These are phyloP conservation scores for Drosophila neonasuta DNA, from an alignment of 2,888 invertebrate species.

Conservation along the genomic window DNA sequence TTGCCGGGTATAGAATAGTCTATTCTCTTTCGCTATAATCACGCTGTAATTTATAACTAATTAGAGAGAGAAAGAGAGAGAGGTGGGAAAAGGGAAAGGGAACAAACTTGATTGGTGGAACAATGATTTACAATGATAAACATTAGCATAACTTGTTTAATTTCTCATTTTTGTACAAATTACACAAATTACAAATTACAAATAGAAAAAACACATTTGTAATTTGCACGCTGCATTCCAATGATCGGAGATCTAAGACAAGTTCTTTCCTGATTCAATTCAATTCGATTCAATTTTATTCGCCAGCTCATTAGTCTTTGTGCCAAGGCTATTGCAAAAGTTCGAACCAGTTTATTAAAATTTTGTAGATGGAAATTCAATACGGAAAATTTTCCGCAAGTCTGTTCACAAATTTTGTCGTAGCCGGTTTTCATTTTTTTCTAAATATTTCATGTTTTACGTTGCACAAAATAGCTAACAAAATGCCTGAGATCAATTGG, in stretches of 20 bases:
- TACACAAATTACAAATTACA: constrained; percentile 7
- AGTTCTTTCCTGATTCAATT: constrained; percentile 21
- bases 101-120: neutral
- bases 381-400: constrained; percentile 42
- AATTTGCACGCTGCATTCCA: constrained; percentile 16
- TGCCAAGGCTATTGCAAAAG: constrained; percentile 35
- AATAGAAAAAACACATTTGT: neutral
- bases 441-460: constrained; percentile 1
- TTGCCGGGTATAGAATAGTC: constrained; percentile 2
- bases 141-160: constrained; percentile 61
- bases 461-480: constrained; percentile 30
- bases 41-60: constrained; percentile 41
- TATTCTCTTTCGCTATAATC: neutral
- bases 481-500: constrained; percentile 34
- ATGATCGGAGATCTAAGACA: neutral
- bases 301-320: constrained; percentile 3
- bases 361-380: constrained; percentile 40
- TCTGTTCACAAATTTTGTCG: constrained; percentile 8
- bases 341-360: constrained; percentile 48
- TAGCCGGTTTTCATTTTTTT: constrained; percentile 32
- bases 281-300: neutral
- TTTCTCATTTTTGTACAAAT: constrained; percentile 21
- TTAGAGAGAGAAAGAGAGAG: constrained; percentile 12
- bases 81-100: neutral
- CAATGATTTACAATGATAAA: constrained; percentile 35